These are phyloP conservation scores for Actinopyga echinites DNA, from an alignment of 53 echinoderm and acorn worm genomes.

Conservation along the genomic window DNA sequence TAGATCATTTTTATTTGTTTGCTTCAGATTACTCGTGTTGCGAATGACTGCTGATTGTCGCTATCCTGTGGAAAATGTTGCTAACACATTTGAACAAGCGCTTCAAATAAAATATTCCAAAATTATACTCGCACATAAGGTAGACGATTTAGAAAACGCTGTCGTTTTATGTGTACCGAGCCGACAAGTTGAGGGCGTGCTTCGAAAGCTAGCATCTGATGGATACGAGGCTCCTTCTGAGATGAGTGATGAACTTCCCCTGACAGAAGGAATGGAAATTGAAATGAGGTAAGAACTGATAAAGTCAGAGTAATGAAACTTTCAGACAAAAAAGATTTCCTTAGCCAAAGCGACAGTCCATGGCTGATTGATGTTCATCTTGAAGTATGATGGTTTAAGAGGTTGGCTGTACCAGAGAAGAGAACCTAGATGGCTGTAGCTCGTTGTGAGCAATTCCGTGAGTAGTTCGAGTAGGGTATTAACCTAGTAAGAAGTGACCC, in stretches of 20 bases:
- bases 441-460: too few species aligned
- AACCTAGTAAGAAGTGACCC: too few species aligned
- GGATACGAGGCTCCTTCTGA: slow-evolving; percentile 85
- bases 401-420: too few species aligned
- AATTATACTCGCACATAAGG: slow-evolving; percentile 77
- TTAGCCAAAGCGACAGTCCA: too few species aligned
- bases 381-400: too few species aligned
- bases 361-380: background rate
- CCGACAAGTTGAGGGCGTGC: slow-evolving; percentile 76
- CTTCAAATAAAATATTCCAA: slow-evolving; percentile 91
- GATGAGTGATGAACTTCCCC: slow-evolving; percentile 72
- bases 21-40: slow-evolving; percentile 69
- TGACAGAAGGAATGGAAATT: slow-evolving; percentile 94
- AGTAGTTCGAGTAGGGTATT: too few species aligned
- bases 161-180: slow-evolving; percentile 77
- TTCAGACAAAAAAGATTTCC: background rate
- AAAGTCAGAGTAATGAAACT: too few species aligned
- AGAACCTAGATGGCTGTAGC: too few species aligned
- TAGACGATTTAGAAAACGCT: slow-evolving; percentile 72
- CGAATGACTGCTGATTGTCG: slow-evolving; percentile 74
- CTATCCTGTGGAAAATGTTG: slow-evolving; percentile 73
- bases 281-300: slow-evolving; percentile 58
- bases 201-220: slow-evolving; percentile 68
- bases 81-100: slow-evolving; percentile 77
- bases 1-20: background rate